phyloP scores from a whole-genome alignment of 2,797 vertebrate genomes.

The Euphonia xanthogaster region DNA sequence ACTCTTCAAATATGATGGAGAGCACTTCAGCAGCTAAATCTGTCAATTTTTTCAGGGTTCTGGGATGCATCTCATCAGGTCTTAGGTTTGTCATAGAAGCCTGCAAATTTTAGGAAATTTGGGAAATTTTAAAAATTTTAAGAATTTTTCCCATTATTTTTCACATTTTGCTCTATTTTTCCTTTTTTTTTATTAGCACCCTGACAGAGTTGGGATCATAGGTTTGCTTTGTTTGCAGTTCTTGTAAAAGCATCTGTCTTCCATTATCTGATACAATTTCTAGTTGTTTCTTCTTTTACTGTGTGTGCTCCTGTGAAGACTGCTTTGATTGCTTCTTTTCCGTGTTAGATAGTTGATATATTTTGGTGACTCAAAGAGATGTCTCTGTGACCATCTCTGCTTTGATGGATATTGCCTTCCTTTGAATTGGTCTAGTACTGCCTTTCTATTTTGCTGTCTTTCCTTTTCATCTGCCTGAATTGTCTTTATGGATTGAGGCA shows the following conservation, averaged over 20 bases:
- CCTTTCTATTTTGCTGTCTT: not conserved
- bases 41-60: not conserved
- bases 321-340: not conserved
- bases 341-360: not conserved
- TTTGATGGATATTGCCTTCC: not conserved
- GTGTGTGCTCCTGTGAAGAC: not conserved
- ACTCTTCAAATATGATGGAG: not conserved
- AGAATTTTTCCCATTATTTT: accelerated
- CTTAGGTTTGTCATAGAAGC: not conserved
- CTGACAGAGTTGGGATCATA: not conserved
- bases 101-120: not conserved
- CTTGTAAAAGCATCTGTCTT: not conserved
- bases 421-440: not conserved
- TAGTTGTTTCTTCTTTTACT: not conserved
- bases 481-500: not conserved
- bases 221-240: not conserved
- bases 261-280: not conserved
- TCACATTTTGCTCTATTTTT: accelerated
- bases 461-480: not conserved
- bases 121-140: not conserved
- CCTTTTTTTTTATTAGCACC: accelerated
- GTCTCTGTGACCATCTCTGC: not conserved
- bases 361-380: not conserved
- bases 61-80: not conserved
- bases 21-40: not conserved